Conservation (phyloP, 37 sponge, comb jelly and placozoan species). For the Hexactinellida sp. region DNA sequence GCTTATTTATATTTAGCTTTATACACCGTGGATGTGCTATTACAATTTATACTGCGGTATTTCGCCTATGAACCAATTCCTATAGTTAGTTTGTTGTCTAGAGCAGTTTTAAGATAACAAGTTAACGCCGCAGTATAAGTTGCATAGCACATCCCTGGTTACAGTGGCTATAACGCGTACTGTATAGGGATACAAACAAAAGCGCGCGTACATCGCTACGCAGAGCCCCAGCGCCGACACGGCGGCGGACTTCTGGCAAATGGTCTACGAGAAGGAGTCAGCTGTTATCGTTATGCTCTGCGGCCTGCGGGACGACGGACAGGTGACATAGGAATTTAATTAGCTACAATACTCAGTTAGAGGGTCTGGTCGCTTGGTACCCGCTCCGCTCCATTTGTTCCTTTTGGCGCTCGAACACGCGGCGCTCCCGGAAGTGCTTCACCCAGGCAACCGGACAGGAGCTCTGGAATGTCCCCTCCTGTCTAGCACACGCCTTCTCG, state of each 20-base stretch:
- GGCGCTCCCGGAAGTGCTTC: neutral
- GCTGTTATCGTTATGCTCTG: constrained; percentile 37
- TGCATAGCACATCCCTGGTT: too few relatives aligned
- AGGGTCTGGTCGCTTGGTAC: neutral
- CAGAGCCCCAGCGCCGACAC: constrained; percentile 31
- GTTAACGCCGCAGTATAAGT: too few relatives aligned
- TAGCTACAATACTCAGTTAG: neutral
- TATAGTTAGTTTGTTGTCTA: too few relatives aligned
- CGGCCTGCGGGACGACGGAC: constrained; percentile 26
- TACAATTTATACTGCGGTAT: too few relatives aligned
- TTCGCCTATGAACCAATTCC: too few relatives aligned
- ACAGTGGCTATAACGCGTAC: too few relatives aligned
- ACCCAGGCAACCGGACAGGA: neutral
- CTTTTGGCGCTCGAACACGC: neutral
- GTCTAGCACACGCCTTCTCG: neutral
- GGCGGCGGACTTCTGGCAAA: constrained; percentile 48
- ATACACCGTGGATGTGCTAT: too few relatives aligned
- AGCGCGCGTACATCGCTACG: constrained; percentile 35
- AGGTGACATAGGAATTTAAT: neutral
- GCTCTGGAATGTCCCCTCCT: neutral
- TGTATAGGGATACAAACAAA: constrained; percentile 43
- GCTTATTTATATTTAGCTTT: too few relatives aligned
- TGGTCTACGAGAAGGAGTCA: constrained; percentile 41
- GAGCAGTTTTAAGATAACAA: too few relatives aligned
- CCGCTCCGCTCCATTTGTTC: neutral